Evolutionary conservation across 1,140 invertebrate genomes (phyloP).

Genomic region (Medauroidea extradentata): DNA sequence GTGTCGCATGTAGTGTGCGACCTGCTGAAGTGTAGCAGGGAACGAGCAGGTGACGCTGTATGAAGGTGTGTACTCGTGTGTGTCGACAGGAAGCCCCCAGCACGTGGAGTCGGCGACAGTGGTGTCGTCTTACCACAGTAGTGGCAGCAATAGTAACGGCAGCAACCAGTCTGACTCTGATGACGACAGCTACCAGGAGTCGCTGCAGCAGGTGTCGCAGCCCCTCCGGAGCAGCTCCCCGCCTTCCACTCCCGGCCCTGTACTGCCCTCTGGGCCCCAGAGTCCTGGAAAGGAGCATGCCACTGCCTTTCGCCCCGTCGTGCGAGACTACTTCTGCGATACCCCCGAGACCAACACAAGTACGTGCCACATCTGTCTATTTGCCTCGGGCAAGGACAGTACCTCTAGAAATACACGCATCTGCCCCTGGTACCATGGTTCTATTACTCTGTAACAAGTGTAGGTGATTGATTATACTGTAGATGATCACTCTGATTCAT

Average conservation of each 20-base stretch:
- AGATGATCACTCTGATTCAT: too few relatives aligned
- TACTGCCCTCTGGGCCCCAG: conserved; percentile 35
- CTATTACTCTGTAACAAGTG: too few relatives aligned
- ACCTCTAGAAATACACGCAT: too few relatives aligned
- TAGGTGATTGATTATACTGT: too few relatives aligned
- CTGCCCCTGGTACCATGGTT: too few relatives aligned
- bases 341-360: conserved; percentile 75
- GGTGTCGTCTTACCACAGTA: conserved; percentile 28
- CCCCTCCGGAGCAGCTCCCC: conserved; percentile 36
- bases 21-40: too few relatives aligned
- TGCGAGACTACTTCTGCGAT: conserved; percentile 67
- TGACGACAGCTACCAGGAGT: conserved; percentile 56
- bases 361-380: conserved; percentile 46
- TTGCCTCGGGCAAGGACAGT: too few relatives aligned
- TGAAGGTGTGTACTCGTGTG: too few relatives aligned
- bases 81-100: conserved; percentile 8
- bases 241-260: conserved; percentile 42
- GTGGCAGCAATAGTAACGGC: conserved; percentile 47
- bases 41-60: too few relatives aligned
- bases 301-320: conserved; percentile 24
- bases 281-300: background rate
- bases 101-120: background rate
- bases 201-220: conserved; percentile 39
- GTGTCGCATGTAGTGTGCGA: too few relatives aligned
- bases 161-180: conserved; percentile 73